Percentiles rank a stretch among this genome's conserved stretches.
These are phyloP conservation scores for Laticauda laticaudata DNA, from an alignment of 2,113 vertebrate genomes.

Conservation along the genomic window DNA sequence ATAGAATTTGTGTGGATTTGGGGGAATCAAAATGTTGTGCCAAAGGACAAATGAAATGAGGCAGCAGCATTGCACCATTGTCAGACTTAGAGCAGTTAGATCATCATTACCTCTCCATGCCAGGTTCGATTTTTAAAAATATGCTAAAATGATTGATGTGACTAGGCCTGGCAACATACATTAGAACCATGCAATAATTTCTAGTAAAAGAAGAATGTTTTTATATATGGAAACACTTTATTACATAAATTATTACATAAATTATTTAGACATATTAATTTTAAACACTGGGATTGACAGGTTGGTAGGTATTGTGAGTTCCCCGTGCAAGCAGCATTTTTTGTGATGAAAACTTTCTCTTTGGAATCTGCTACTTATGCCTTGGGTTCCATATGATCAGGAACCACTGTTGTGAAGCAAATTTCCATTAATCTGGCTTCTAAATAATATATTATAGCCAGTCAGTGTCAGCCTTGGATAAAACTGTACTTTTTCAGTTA, in stretches of 20 bases:
- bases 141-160: slow-evolving; percentile 9
- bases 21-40: background rate
- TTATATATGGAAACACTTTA: slow-evolving; percentile 11
- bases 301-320: slow-evolving; percentile 4
- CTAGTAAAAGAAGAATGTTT: background rate
- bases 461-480: no score
- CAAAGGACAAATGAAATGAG: background rate
- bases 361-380: background rate
- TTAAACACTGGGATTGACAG: slow-evolving; percentile 18
- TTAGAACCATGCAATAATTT: background rate
- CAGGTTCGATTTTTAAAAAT: background rate
- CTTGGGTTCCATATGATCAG: background rate
- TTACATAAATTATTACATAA: slow-evolving; percentile 32
- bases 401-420: background rate
- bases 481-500: background rate
- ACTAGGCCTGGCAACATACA: background rate
- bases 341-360: background rate
- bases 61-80: background rate
- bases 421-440: background rate
- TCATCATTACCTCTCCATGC: background rate
- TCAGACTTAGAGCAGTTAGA: background rate
- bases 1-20: background rate
- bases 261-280: slow-evolving; percentile 20
- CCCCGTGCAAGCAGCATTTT: background rate
- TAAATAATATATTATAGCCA: background rate